phyloP scores from a whole-genome alignment of 2,797 vertebrate genomes.

The Anableps anableps region DNA sequence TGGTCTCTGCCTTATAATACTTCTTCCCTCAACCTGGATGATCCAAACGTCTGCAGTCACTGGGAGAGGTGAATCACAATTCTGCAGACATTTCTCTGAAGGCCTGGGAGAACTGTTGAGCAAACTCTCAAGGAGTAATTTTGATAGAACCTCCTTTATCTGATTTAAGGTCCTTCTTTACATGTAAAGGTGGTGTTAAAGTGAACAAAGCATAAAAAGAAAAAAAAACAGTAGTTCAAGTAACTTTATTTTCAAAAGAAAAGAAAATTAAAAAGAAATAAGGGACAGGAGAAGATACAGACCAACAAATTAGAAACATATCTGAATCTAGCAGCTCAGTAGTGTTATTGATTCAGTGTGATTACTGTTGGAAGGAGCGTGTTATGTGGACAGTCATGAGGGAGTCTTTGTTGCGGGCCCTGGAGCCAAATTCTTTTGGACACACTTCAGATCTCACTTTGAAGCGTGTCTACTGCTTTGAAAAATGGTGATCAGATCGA shows the following conservation, averaged over 20 bases:
- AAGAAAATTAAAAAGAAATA: background rate
- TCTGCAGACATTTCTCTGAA: background rate
- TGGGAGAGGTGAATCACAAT: constrained; percentile 91
- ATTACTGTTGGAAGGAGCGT: constrained; percentile 10
- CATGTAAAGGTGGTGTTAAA: background rate
- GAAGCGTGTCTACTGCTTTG: background rate
- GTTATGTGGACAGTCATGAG: constrained; percentile 44
- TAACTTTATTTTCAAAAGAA: background rate
- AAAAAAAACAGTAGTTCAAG: background rate
- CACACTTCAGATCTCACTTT: background rate
- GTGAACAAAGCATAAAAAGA: background rate
- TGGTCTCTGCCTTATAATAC: constrained; percentile 78
- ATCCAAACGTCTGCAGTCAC: constrained; percentile 98
- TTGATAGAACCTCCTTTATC: background rate
- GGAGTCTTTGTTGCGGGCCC: constrained; percentile 5
- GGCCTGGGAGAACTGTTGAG: background rate
- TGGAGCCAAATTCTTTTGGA: background rate
- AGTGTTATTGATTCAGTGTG: background rate
- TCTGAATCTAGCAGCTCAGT: background rate
- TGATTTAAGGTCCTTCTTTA: background rate
- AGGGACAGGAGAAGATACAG: background rate
- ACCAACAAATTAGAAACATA: background rate
- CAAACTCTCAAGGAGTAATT: background rate
- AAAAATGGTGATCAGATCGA: constrained; percentile 16
- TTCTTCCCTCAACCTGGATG: constrained; percentile 90